Conservation (phyloP, 2,113 vertebrate species). For the Gymnorhina tibicen region DNA sequence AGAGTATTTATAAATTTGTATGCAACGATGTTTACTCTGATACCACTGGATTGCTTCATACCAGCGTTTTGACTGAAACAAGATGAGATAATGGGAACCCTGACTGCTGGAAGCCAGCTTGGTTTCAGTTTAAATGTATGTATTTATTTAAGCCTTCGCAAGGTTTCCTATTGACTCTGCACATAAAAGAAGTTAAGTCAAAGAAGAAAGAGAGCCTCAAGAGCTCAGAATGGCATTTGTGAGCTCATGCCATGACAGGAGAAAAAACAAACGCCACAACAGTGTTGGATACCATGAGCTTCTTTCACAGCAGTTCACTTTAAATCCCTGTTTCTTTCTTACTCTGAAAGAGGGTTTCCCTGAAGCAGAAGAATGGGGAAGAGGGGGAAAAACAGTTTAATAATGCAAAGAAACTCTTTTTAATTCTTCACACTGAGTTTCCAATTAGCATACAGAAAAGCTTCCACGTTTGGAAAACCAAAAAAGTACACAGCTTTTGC, state of each 20-base stretch:
- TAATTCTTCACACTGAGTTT: not conserved
- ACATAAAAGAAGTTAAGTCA: not conserved
- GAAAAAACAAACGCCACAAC: not conserved
- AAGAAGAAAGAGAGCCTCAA: not conserved
- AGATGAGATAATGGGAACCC: slow-evolving; percentile 40
- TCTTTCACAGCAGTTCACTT: not conserved
- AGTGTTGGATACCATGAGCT: not conserved
- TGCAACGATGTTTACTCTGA: not conserved
- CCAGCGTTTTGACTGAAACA: not conserved
- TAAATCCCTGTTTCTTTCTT: not conserved
- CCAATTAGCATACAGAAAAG: not conserved
- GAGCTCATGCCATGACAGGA: not conserved
- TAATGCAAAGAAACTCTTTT: not conserved
- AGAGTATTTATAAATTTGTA: not conserved
- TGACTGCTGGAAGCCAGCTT: not conserved
- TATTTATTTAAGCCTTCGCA: not conserved
- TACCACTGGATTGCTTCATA: not conserved
- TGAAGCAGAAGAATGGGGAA: not conserved
- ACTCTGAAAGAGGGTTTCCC: not conserved
- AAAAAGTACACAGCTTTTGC: not conserved
- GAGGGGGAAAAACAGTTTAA: not conserved
- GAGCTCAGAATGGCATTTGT: not conserved
- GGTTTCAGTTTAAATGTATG: not conserved
- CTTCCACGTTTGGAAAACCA: not conserved
- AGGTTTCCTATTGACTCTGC: not conserved